Conservation (phyloP, 2,888 invertebrate genomes). For the Junonia oenone region DNA sequence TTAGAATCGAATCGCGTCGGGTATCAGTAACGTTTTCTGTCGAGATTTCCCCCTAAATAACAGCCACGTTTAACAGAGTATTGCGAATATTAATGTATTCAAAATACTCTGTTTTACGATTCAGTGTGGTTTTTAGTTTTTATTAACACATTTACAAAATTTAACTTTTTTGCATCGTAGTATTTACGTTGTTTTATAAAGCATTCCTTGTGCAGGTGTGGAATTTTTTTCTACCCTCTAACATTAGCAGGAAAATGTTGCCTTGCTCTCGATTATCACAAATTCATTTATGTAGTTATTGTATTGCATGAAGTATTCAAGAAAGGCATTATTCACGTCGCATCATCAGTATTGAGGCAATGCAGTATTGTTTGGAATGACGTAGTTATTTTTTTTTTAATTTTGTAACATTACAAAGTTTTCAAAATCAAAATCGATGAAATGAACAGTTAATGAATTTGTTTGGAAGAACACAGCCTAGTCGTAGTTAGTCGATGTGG, state of each 20-base stretch:
- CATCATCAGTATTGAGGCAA: conserved; percentile 55
- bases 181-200: conserved; percentile 66
- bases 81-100: conserved; percentile 13
- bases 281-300: conserved; percentile 48
- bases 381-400: conserved; percentile 36
- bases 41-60: conserved; percentile 36
- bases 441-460: conserved; percentile 63
- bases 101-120: conserved; percentile 48
- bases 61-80: conserved; percentile 13
- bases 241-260: conserved; percentile 79
- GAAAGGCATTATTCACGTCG: conserved; percentile 54
- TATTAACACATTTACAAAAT: conserved; percentile 64
- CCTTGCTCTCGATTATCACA: conserved; percentile 65
- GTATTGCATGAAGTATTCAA: conserved; percentile 62
- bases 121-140: conserved; percentile 49
- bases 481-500: conserved; percentile 31
- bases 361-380: conserved; percentile 36
- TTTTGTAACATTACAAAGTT: conserved; percentile 28
- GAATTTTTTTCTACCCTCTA: conserved; percentile 75
- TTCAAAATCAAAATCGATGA: conserved; percentile 6
- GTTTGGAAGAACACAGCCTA: conserved; percentile 56
- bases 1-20: conserved; percentile 28
- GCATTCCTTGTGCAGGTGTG: conserved; percentile 79
- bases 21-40: conserved; percentile 70
- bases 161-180: conserved; percentile 73